Conservation (phyloP, 2,113 vertebrate species). For the Plotosus lineatus region DNA sequence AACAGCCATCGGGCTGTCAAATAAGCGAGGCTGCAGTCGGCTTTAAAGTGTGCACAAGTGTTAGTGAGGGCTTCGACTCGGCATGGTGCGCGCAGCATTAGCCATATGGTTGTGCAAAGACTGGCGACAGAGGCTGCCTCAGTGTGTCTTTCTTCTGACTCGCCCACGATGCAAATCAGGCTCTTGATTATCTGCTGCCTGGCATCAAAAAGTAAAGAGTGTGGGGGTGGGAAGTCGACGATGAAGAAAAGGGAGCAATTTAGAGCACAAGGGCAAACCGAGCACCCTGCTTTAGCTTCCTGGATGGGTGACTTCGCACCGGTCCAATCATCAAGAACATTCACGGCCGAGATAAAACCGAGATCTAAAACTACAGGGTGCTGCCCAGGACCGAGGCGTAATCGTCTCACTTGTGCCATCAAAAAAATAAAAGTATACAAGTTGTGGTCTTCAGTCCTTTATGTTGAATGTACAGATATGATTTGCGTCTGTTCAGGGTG, state of each 20-base stretch:
- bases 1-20: constrained; percentile 34
- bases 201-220: constrained; percentile 9
- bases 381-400: background rate
- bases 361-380: background rate
- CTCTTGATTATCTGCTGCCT: constrained; percentile 16
- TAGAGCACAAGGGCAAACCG: constrained; percentile 17
- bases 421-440: too few species aligned
- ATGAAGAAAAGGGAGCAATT: constrained; percentile 16
- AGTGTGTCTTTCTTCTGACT: background rate
- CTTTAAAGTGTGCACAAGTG: constrained; percentile 3
- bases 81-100: background rate
- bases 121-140: background rate
- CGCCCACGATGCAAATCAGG: constrained; percentile 17
- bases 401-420: background rate
- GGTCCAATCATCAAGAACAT: background rate
- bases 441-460: background rate
- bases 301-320: background rate
- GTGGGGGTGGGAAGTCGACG: background rate
- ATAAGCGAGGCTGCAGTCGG: background rate
- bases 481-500: background rate
- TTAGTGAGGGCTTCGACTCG: background rate
- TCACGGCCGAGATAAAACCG: background rate
- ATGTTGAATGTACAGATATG: too few species aligned
- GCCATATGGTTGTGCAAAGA: constrained; percentile 4
- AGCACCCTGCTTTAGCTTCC: constrained; percentile 23